Evolutionary conservation across 2,113 vertebrate genomes (phyloP).

Genomic region (Struthidea cinerea): DNA sequence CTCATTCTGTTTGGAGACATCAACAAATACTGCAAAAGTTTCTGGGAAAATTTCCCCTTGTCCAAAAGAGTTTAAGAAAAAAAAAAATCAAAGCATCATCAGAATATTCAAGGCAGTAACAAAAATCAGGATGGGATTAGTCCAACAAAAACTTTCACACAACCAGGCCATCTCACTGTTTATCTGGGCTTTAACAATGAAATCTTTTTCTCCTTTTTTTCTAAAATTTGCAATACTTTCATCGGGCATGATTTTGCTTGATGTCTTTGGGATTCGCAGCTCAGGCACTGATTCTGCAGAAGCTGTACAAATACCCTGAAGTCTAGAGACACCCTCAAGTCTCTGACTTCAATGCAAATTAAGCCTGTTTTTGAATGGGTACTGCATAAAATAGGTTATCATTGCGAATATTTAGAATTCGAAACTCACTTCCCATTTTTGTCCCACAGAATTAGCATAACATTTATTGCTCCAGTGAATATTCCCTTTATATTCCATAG

Average conservation of each 20-base stretch:
- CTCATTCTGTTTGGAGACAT: not conserved
- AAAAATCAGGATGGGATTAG: not conserved
- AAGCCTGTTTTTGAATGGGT: not conserved
- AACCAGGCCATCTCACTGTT: not conserved
- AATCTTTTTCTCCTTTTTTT: accelerated
- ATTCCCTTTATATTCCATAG: conserved; percentile 16
- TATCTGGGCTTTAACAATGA: not conserved
- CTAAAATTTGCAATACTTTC: not conserved
- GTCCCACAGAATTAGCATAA: conserved; percentile 24
- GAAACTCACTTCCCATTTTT: conserved; percentile 4
- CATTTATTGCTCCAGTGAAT: conserved; percentile 36
- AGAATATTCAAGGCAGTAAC: not conserved
- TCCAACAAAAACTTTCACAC: not conserved
- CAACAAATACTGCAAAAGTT: not conserved
- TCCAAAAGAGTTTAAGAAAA: accelerated
- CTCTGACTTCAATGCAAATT: not conserved
- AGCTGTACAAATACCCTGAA: not conserved
- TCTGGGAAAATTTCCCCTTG: not conserved
- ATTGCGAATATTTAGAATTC: not conserved
- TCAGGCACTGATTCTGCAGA: not conserved
- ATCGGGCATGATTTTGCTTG: not conserved
- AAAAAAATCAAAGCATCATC: not conserved
- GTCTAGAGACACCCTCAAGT: not conserved
- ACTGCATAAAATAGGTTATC: not conserved
- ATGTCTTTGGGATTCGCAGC: not conserved